Base-by-base conservation (phyloP, 2,888 invertebrate species). In the Limnephilus lunatus region DNA sequence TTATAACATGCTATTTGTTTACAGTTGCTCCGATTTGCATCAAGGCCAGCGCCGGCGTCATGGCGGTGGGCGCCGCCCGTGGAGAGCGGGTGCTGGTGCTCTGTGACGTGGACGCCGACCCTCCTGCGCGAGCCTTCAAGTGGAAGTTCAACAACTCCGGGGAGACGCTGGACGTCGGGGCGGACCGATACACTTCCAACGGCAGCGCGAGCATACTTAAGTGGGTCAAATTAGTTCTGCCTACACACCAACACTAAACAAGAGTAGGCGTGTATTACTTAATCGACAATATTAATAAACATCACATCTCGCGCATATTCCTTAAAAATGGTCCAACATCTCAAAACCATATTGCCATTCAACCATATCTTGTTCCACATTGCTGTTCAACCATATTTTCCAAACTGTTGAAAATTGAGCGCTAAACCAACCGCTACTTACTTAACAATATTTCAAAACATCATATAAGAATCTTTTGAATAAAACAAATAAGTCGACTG, bases 61-160 rank as follows among this genome's bases (percentile, higher is more conserved):
- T 98, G 95, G 93, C 92, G 1, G 93, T 93, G 32, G 99, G 99
- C 31, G 99, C 98, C 93, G 98, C 98, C 93, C 97, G 98, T 92
- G 98, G 98, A 94, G 99, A 99, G 96, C 97, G 97, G 92, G 97
- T 98, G 94, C 97, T 98, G 95, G 98, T 99, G 94, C 97, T 97
- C 93, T 99, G 99, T 95, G 98, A 98, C 96, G 98, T 99, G 94
- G 98, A 99, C 95, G 98, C 99, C 19, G 98, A 99, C 96, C 99
- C 99, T 44, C 98, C 98, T 90, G 98, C 98, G 91, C 98, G 98
- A 94, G 97, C 97, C 94, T 99, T 99, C 96, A 97, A 98, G 94
- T 99, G 99, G 99, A 98, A 98, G 96, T 98, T 99, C 96, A 99
- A 99, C 96, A 98, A 98, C 96, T 98, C 98, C 25, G 98, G 98